A percentile compares a stretch with the other conserved stretches of the same genome.
These are phyloP conservation scores for Talpa occidentalis DNA, from an alignment of 2,113 vertebrate species.

Conservation along the genomic window DNA sequence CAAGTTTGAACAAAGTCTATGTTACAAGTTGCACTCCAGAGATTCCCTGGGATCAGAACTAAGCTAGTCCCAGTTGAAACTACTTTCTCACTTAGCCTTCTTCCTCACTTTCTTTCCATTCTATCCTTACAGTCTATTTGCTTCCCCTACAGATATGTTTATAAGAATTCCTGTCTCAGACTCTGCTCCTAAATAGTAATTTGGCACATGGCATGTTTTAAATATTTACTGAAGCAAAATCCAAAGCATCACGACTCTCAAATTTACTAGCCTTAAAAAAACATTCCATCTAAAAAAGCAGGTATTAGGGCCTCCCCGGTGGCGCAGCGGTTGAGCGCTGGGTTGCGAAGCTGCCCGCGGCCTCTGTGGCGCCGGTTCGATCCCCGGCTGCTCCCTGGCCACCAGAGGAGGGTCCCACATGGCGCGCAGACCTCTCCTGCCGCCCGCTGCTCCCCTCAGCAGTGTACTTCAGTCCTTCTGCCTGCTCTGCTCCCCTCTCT, in stretches of 20 bases:
- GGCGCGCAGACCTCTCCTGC: too few species aligned
- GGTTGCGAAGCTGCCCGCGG: too few species aligned
- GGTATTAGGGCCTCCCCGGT: too few species aligned
- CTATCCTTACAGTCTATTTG: neutral
- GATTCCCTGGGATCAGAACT: neutral
- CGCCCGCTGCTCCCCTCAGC: too few species aligned
- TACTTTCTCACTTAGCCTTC: neutral
- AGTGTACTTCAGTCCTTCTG: too few species aligned
- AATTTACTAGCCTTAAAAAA: conserved; percentile 16
- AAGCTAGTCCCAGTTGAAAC: neutral
- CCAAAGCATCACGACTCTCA: neutral
- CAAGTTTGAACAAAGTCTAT: neutral
- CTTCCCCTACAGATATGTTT: neutral
- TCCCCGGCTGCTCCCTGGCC: too few species aligned
- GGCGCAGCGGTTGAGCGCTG: too few species aligned
- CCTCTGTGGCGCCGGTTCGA: too few species aligned
- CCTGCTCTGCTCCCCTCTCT: too few species aligned
- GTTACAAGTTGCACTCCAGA: neutral
- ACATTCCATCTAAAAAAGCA: neutral
- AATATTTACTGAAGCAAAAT: conserved; percentile 28
- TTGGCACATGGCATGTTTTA: neutral
- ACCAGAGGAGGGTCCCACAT: too few species aligned
- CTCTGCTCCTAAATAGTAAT: neutral
- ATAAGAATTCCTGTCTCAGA: neutral
- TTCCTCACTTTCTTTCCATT: neutral